Conservation (phyloP, 2,113 vertebrate genomes). For the Amazona vittata region DNA sequence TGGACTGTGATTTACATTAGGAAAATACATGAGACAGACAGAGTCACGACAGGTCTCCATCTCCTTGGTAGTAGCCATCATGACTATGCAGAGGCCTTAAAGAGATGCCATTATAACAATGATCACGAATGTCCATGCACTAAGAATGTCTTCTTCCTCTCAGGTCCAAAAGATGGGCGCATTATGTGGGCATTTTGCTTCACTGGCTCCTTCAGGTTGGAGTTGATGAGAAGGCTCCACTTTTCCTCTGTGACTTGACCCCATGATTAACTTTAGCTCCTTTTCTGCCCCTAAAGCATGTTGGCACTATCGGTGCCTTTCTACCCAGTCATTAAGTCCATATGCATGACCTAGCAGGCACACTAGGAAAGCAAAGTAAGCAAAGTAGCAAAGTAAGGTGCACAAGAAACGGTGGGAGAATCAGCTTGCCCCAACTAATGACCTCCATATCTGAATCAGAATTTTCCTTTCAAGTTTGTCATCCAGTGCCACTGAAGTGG, state of each 20-base stretch:
- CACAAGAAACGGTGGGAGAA: accelerated
- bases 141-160: background rate
- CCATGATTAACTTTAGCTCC: background rate
- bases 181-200: background rate
- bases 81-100: background rate
- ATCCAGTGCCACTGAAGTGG: background rate
- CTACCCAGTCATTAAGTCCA: background rate
- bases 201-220: background rate
- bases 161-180: background rate
- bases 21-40: background rate
- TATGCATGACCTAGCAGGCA: background rate
- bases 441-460: background rate
- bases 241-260: background rate
- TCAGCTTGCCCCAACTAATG: background rate
- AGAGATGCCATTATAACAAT: background rate
- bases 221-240: background rate
- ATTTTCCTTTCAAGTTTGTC: background rate
- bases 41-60: background rate
- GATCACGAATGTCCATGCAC: background rate
- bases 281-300: background rate
- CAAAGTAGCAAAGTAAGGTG: background rate
- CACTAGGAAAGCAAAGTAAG: background rate
- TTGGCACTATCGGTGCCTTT: background rate
- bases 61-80: background rate
- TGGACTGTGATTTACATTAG: background rate